Percentiles rank a stretch among this genome's conserved stretches.
phyloP scores from a whole-genome alignment of 2,888 invertebrate genomes.

The Aphrophora alni region DNA sequence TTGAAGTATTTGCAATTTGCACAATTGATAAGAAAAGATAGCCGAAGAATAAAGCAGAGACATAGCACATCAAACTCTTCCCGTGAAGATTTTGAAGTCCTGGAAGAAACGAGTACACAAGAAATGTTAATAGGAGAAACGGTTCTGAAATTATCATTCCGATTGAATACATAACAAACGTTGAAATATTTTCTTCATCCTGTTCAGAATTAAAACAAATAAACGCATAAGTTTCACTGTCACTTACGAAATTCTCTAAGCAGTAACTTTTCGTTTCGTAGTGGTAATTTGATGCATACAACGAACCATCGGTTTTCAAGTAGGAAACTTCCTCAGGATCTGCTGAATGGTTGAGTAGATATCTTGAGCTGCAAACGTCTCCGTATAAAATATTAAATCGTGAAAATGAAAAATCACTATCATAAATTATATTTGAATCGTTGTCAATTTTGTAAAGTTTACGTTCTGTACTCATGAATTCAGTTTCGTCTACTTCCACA shows the following conservation, averaged over 20 bases:
- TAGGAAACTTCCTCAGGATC: neutral
- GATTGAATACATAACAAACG: slow-evolving; percentile 42
- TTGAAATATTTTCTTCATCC: slow-evolving; percentile 27
- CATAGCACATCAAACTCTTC: slow-evolving; percentile 53
- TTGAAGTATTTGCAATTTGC: slow-evolving; percentile 44
- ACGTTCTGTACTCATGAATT: neutral
- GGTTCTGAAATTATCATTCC: slow-evolving; percentile 63
- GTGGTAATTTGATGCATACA: neutral
- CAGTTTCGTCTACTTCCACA: neutral
- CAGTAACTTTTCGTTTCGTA: slow-evolving; percentile 23
- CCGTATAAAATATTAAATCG: neutral
- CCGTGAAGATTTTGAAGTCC: slow-evolving; percentile 61
- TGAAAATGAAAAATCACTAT: neutral
- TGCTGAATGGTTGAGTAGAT: neutral
- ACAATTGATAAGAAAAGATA: slow-evolving; percentile 51
- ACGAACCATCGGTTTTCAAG: slow-evolving; percentile 6
- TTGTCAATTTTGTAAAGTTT: neutral
- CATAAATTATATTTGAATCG: neutral
- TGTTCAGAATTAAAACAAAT: slow-evolving; percentile 41
- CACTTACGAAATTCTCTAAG: slow-evolving; percentile 19
- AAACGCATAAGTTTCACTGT: slow-evolving; percentile 18
- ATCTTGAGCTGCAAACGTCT: neutral
- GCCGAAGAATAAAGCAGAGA: slow-evolving; percentile 50
- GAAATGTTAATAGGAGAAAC: slow-evolving; percentile 61
- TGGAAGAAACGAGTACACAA: slow-evolving; percentile 61